phyloP scores from a whole-genome alignment of 1,140 invertebrate genomes.

The Apolygus lucorum region DNA sequence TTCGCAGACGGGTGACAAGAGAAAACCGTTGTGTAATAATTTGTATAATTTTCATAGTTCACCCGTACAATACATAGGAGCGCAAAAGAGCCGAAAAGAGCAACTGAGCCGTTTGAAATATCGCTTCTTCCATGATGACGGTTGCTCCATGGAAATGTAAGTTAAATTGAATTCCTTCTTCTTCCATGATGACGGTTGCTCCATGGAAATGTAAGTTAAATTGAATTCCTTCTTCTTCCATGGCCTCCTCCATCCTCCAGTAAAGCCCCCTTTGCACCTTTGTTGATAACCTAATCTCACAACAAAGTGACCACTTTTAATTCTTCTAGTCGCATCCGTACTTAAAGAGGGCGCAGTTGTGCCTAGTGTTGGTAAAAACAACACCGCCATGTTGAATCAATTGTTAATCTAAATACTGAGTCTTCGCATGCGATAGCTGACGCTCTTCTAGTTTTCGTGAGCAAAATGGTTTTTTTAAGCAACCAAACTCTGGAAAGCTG shows the following conservation, averaged over 20 bases:
- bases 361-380: slow-evolving; percentile 22
- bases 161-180: too few species aligned
- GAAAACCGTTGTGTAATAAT: too few species aligned
- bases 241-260: background rate
- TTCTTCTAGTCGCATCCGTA: background rate
- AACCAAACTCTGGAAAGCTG: background rate
- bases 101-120: too few species aligned
- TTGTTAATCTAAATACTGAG: slow-evolving; percentile 20
- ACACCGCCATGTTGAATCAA: slow-evolving; percentile 26
- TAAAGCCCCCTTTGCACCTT: background rate
- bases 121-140: too few species aligned
- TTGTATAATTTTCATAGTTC: too few species aligned
- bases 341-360: slow-evolving; percentile 12
- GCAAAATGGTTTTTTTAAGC: background rate
- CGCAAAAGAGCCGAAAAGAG: too few species aligned
- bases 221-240: background rate
- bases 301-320: slow-evolving; percentile 10
- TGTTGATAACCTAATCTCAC: slow-evolving; percentile 13
- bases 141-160: too few species aligned
- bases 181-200: too few species aligned
- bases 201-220: too few species aligned
- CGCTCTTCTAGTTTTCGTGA: slow-evolving; percentile 3
- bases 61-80: too few species aligned
- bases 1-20: too few species aligned
- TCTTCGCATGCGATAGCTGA: background rate